Base-by-base conservation (phyloP, 2,888 invertebrate species). In the Caradrina clavipalpis region DNA sequence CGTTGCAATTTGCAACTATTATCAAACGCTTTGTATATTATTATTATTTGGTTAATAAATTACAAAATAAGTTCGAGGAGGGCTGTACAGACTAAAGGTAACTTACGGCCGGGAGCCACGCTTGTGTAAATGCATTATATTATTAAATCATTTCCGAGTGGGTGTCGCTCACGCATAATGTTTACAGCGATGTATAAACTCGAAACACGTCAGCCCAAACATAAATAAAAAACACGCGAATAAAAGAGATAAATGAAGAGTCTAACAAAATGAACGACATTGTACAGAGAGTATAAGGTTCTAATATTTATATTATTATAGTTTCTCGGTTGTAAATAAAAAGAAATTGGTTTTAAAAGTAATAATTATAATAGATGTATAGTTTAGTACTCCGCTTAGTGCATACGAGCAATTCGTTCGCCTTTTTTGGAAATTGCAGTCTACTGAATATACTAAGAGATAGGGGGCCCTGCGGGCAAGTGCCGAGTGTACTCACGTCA, bases 261-360 rank as follows among this genome's bases (percentile, higher is more conserved):
- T 91, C 84, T 92, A 92, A 89, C 88, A 86, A 86, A 89, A 89
- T 88, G 89, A 89, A 87, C 79, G 70, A 83, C 79, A 85, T 75
- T 95, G 95, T 95, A 95, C 94, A 95, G 95, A 95, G 93, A 94
- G 92, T 93, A 84, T 90, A 91, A 91, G 89, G 88, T 93, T 93
- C 90, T 93, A 92, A 92, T 92, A 93, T 93, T 92, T 93, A 94
- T 92, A 88, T 77, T 77, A 81, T 73, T 83, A 83, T 89, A 85
- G 85, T 87, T 87, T 85, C 80, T 88, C 88, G 86, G 87, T 90
- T 92, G 90, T 91, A 91, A 89, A 90, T 93, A 93, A 91, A 74
- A 90, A 89, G 82, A 91, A 88, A 87, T 89, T 88, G 82, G 85
- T 89, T 89, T 39, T 88, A 78, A 83, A 76, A 87, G 85, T 84